These are phyloP conservation scores for Octomys mimax DNA, from an alignment of 2,797 vertebrate species.

Conservation along the genomic window DNA sequence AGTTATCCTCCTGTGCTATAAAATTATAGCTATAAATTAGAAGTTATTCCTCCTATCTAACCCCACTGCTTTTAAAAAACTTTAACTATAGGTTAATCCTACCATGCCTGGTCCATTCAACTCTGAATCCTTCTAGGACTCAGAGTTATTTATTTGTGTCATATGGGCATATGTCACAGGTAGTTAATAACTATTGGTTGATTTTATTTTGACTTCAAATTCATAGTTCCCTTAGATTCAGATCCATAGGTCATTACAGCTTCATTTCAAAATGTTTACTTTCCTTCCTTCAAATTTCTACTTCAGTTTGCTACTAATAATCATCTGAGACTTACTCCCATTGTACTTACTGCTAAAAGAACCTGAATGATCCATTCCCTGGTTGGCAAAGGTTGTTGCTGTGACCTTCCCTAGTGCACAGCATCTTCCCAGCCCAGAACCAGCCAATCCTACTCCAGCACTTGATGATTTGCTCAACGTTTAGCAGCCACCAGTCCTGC, in stretches of 20 bases:
- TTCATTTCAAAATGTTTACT: slow-evolving; percentile 51
- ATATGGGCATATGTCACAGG: background rate
- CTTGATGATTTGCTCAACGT: background rate
- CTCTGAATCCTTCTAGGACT: slow-evolving; percentile 53
- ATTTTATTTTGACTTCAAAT: slow-evolving; percentile 57
- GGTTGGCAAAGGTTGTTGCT: background rate
- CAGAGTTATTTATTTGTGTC: background rate
- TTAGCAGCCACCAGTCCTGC: background rate
- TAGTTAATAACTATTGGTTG: slow-evolving; percentile 7
- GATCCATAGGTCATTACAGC: background rate
- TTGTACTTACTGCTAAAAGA: slow-evolving; percentile 89
- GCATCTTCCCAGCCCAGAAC: background rate
- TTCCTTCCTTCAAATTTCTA: slow-evolving; percentile 42
- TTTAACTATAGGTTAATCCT: slow-evolving; percentile 8
- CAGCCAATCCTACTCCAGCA: background rate
- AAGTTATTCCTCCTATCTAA: background rate
- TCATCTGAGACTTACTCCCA: background rate
- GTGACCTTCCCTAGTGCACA: background rate
- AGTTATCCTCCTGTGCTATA: background rate
- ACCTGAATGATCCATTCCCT: slow-evolving; percentile 87
- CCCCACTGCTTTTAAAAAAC: background rate
- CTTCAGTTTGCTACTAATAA: slow-evolving; percentile 3
- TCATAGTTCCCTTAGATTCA: slow-evolving; percentile 36
- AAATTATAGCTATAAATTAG: background rate
- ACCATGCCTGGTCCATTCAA: background rate